Percentiles rank a stretch among this genome's conserved stretches.
Conservation (phyloP, 1,140 invertebrate species). For the Tetramorium alpestre region DNA sequence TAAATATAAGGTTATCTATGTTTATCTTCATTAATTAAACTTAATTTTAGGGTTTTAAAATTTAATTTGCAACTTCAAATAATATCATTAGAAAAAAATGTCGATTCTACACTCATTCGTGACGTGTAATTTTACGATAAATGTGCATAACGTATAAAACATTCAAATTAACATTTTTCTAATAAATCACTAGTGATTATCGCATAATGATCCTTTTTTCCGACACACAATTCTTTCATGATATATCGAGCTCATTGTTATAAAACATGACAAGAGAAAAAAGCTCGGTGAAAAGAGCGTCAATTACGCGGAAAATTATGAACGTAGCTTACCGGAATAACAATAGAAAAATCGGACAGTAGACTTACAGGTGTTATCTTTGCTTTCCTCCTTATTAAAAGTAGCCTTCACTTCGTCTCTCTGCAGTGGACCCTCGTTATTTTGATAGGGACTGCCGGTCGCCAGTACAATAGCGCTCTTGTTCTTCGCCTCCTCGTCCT, state of each 20-base stretch:
- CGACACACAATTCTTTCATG: background rate
- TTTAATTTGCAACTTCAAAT: background rate
- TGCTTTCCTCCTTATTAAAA: slow-evolving; percentile 86
- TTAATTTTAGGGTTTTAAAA: background rate
- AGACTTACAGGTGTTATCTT: slow-evolving; percentile 82
- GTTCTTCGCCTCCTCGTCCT: slow-evolving; percentile 87
- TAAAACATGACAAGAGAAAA: slow-evolving; percentile 20
- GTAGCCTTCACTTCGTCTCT: slow-evolving; percentile 89
- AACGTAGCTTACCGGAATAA: slow-evolving; percentile 54
- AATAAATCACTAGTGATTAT: slow-evolving; percentile 6
- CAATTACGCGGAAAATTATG: slow-evolving; percentile 71
- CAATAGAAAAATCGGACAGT: slow-evolving; percentile 60
- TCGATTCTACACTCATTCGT: background rate
- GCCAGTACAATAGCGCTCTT: slow-evolving; percentile 81
- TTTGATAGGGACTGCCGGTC: slow-evolving; percentile 83
- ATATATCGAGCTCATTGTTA: slow-evolving; percentile 40
- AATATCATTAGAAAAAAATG: background rate
- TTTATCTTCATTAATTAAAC: background rate
- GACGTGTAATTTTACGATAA: background rate
- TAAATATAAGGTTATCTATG: background rate
- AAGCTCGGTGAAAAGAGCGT: slow-evolving; percentile 40
- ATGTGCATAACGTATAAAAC: background rate
- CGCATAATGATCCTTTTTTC: background rate
- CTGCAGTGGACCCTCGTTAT: slow-evolving; percentile 88
- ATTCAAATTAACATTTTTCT: slow-evolving; percentile 4